phyloP scores from a whole-genome alignment of 64 coral and sea anemone genomes.

The Actinia equina region DNA sequence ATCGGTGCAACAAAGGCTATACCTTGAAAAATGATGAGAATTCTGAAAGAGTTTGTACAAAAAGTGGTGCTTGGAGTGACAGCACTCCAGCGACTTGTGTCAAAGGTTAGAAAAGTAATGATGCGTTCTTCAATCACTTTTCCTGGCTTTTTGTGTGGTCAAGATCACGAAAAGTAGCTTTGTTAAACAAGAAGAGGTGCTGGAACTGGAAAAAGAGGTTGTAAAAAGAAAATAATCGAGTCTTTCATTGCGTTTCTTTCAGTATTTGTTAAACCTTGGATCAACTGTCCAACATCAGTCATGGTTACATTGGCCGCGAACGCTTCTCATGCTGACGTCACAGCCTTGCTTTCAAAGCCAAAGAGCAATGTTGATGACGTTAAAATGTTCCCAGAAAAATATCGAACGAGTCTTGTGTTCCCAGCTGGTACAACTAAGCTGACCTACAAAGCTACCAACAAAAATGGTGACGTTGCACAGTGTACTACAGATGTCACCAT shows the following conservation, averaged over 20 bases:
- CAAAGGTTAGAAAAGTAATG: slow-evolving; percentile 6
- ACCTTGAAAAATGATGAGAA: background rate
- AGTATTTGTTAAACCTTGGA: slow-evolving; percentile 72
- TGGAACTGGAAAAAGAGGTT: too few species aligned
- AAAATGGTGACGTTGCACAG: slow-evolving; percentile 40
- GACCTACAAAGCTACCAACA: slow-evolving; percentile 64
- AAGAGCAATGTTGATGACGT: slow-evolving; percentile 49
- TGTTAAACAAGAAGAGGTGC: too few species aligned
- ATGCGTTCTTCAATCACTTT: too few species aligned
- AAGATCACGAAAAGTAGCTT: too few species aligned
- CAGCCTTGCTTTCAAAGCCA: slow-evolving; percentile 26
- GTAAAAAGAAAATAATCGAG: too few species aligned
- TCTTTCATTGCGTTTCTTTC: background rate
- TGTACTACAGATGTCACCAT: slow-evolving; percentile 60
- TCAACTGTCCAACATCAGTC: slow-evolving; percentile 56
- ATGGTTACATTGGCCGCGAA: slow-evolving; percentile 20
- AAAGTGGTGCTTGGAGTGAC: slow-evolving; percentile 19
- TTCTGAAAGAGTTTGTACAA: slow-evolving; percentile 16
- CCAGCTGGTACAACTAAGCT: slow-evolving; percentile 51
- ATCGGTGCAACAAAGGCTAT: slow-evolving; percentile 41
- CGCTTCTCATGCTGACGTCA: slow-evolving; percentile 32
- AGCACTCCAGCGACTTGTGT: slow-evolving; percentile 14
- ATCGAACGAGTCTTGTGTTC: slow-evolving; percentile 51
- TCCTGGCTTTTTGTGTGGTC: too few species aligned
- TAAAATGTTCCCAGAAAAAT: slow-evolving; percentile 56